These are phyloP conservation scores for Acipenser ruthenus DNA, from an alignment of 2,797 vertebrate species.

Conservation along the genomic window DNA sequence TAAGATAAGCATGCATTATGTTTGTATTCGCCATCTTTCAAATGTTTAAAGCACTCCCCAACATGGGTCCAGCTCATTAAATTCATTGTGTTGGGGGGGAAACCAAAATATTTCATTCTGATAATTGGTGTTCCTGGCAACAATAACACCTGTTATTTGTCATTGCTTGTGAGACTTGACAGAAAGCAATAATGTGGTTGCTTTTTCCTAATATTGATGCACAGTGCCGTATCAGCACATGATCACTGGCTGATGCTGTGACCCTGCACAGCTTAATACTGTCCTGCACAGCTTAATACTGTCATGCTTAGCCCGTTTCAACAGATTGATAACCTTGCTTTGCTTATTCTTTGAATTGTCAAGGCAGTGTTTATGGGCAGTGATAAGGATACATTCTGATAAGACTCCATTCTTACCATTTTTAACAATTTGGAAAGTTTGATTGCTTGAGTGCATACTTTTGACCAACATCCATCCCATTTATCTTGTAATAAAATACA, in stretches of 20 bases:
- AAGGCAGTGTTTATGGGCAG: slow-evolving; percentile 22
- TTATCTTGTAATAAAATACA: too few relatives aligned
- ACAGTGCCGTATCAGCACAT: slow-evolving; percentile 15
- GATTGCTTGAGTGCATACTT: too few relatives aligned
- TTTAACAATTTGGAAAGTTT: slow-evolving; percentile 6
- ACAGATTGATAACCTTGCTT: slow-evolving; percentile 25
- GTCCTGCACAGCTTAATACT: slow-evolving; percentile 16
- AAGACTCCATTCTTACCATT: slow-evolving; percentile 26
- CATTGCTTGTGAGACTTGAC: slow-evolving; percentile 3
- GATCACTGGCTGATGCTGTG: slow-evolving; percentile 20
- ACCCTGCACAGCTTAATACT: slow-evolving; percentile 20
- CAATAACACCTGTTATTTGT: slow-evolving; percentile 16
- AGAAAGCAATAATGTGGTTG: slow-evolving; percentile 20
- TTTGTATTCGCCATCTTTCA: too few relatives aligned
- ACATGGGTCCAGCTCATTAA: too few relatives aligned
- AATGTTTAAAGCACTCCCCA: too few relatives aligned
- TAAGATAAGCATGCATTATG: too few relatives aligned
- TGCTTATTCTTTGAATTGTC: slow-evolving; percentile 29
- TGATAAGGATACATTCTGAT: slow-evolving; percentile 30
- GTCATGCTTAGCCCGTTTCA: slow-evolving; percentile 15
- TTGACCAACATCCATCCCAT: too few relatives aligned
- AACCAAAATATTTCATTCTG: slow-evolving; percentile 1
- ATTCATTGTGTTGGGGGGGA: too few relatives aligned
- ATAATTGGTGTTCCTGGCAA: slow-evolving; percentile 9
- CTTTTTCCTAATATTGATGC: slow-evolving; percentile 23